A percentile compares a stretch with the other conserved stretches of the same genome.
phyloP scores from a whole-genome alignment of 2,113 vertebrate genomes.

The Haemorhous mexicanus region DNA sequence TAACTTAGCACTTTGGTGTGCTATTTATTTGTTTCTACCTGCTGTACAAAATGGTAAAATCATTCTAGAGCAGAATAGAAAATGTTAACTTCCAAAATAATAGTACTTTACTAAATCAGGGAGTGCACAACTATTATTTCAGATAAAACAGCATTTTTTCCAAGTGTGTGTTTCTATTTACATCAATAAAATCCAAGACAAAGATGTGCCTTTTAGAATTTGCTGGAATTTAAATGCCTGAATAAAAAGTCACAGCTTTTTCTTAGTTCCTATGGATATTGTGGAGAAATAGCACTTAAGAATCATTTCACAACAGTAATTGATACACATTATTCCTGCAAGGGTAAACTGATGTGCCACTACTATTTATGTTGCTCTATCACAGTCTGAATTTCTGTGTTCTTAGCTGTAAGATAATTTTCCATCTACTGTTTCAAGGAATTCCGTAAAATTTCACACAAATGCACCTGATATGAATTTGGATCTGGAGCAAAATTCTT shows the following conservation, averaged over 20 bases:
- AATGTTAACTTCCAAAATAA: not conserved
- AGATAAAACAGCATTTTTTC: not conserved
- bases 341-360: not conserved
- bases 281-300: not conserved
- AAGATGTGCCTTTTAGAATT: not conserved
- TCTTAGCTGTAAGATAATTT: not conserved
- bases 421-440: not conserved
- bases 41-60: not conserved
- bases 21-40: not conserved
- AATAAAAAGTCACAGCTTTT: not conserved
- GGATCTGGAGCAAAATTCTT: not conserved
- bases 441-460: not conserved
- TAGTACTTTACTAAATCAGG: not conserved
- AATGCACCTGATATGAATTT: not conserved
- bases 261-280: not conserved
- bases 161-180: not conserved
- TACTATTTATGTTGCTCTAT: not conserved
- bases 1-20: not conserved
- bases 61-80: not conserved
- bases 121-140: not conserved
- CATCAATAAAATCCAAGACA: not conserved
- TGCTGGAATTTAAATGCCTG: not conserved
- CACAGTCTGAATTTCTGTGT: not conserved
- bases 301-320: not conserved
- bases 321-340: not conserved